Evolutionary conservation across 2,113 vertebrate genomes (phyloP), one percentile per base, ranked within the genome.

Genomic region (Meleagris gallopavo): DNA sequence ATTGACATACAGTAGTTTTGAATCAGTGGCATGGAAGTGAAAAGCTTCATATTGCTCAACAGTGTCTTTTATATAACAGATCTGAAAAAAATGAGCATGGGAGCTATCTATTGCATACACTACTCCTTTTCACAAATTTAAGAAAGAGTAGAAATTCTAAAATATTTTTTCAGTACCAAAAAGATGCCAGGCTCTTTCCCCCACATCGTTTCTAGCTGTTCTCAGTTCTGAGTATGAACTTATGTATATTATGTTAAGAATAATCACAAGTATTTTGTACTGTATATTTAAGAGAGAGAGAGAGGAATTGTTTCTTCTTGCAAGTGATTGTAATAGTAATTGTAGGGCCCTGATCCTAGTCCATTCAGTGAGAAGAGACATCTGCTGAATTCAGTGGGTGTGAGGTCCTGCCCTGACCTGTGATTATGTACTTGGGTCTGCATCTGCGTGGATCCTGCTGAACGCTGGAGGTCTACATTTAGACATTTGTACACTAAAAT

Each of bases 391-490:
- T 91, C 82, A 88, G 70, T 78, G 96, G 25, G 16, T 90, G 40
- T 2, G 11, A 92, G 83, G 83, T 91, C 85, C 20, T 81, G 79
- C 52, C 70, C 64, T 78, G 58, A 40, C 75, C 57, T 96, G 61
- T 94, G 73, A 90, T 95, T 88, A 86, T 93, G 79, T 73, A 95
- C 83, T 97, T 93, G 73, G 72, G 66, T 84, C 65, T 96, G 89
- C 87, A 93, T 94, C 89, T 95, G 88, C 65, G 57, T 94, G 60
- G 73, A 90, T 93, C 84, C 40, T 0, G 14, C 86, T 94, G 77
- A 60, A 83, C 71, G 69, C 80, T 93, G 89, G 73, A 94, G 91
- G 69, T 83, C 89, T 91, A 79, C 94, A 89, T 95, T 90, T 95
- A 96, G 88, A 86, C 64, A 78, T 70, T 91, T 79, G 82, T 69